Base-by-base conservation (phyloP, 2,888 invertebrate species). In the Gnatocerus cornutus region DNA sequence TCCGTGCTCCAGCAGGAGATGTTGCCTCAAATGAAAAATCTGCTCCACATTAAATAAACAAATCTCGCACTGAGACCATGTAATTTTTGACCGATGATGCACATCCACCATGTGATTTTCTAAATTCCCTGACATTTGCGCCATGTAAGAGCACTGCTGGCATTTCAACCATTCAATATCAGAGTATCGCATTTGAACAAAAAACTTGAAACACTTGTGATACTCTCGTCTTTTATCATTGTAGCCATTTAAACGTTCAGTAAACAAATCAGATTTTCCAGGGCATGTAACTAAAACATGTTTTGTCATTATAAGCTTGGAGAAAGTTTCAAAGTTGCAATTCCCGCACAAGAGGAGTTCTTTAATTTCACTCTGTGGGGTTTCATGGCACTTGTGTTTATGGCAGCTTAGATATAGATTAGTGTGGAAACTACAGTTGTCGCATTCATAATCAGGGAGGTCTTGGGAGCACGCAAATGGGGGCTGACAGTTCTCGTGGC, bases 121-220 rank as follows among this genome's bases (percentile, higher is more conserved):
- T n/a, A 37, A n/a, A 8, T 6, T 12, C 7, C 43, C 43, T 6
- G 7, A 9, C 6, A 43, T 6, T 43, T 12, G 9, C 7, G 43
- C 43, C 43, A 43, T 43, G 7, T 43, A 43, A 3, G 13, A 43
- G 7, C 10, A 43, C 43, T 43, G 43, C 13, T 43, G 10, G 7
- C 43, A 43, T 12, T 43, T 43, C 13, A 43, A 43, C 43, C 12
- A 43, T 12, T 43, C 43, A 3, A 43, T 12, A 37, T 37, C n/a
- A 37, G 9, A n/a, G 37, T 37, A n/a, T 37, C 37, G 37, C 8
- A 37, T 37, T 7, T 37, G 37, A 37, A 7, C 37, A 37, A 37
- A n/a, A 37, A 37, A 21, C 21, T 37, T 37, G 37, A 37, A n/a
- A 37, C 37, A 21, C 21, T 21, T 21, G 4, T 21, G 21, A 21